Evolutionary conservation across 1,140 invertebrate species (phyloP).

Genomic region (Drosophila miranda): DNA sequence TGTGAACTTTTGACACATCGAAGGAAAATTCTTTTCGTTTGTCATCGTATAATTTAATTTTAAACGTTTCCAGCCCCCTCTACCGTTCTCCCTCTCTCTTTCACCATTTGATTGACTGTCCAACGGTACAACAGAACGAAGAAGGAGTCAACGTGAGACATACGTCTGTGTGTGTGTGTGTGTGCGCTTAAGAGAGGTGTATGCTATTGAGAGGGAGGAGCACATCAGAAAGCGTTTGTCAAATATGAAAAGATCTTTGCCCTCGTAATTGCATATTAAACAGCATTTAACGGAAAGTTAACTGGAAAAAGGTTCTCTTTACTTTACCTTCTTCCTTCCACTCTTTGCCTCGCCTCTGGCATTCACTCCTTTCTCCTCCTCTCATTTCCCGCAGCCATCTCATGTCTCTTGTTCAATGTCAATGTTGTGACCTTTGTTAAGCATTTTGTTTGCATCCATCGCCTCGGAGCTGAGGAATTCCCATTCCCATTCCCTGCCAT

Average conservation of each 20-base stretch:
- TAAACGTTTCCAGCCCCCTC: conserved; percentile 53
- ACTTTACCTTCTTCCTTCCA: not conserved
- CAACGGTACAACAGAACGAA: conserved; percentile 54
- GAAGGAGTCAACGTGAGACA: not conserved
- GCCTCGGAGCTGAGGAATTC: conserved; percentile 45
- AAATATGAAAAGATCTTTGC: conserved; percentile 55
- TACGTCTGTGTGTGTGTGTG: too few relatives aligned
- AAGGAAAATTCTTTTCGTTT: conserved; percentile 68
- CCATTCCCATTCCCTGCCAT: not conserved
- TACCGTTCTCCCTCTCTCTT: not conserved
- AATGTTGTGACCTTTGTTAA: conserved; percentile 80
- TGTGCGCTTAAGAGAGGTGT: too few relatives aligned
- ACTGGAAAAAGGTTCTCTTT: conserved; percentile 49
- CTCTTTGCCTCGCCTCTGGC: conserved; percentile 5
- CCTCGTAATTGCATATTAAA: conserved; percentile 77
- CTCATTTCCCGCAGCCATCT: not conserved
- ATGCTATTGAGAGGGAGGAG: not conserved
- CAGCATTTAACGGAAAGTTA: conserved; percentile 70
- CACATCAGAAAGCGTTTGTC: conserved; percentile 21
- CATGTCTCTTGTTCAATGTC: conserved; percentile 66
- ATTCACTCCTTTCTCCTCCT: not conserved
- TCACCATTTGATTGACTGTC: conserved; percentile 51
- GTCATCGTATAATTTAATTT: conserved; percentile 76
- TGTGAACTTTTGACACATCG: conserved; percentile 54
- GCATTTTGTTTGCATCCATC: conserved; percentile 67